Base-by-base conservation (phyloP, 64 coral and sea anemone species). In the Platygyra sinensis region DNA sequence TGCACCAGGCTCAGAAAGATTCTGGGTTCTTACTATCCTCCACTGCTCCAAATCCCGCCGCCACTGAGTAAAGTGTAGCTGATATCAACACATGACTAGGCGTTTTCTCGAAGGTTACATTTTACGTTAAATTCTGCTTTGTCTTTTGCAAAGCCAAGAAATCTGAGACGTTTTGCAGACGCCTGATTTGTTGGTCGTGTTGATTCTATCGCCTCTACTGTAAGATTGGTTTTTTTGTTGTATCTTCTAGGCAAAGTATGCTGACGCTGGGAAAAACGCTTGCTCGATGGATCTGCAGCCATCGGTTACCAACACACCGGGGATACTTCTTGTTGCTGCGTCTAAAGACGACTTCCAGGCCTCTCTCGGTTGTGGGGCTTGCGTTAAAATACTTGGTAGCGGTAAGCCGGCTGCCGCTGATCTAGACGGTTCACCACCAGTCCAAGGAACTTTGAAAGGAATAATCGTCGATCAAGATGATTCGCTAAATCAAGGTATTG, bases 331-430 rank as follows among this genome's bases (percentile, higher is more conserved):
- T 28, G 86, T 79, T 9, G 91, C 91, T 61, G 91, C 86, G 29
- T 86, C 83, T 0, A 33, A 29, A 16, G 60, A 69, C 30, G 75
- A 89, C 22, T 93, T 88, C 32, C 91, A 93, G 67, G 54, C 60
- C 11, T 93, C 91, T 12, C 86, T 93, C 20, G 91, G 91, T 27
- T 93, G 91, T 89, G 91, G 91, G 14, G 79, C 88, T 36, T 93
- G 91, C n/a, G 30, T 93, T 39, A 72, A 89, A 49, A 79, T 93
- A 9, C 49, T 28, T 19, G 86, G 91, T 31, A 88, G 83, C 22
- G 86, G 91, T 7, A 52, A 89, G 24, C 72, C 86, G 8, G 72
- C 86, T 60, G 74, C 74, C 18, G 72, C 86, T 14, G 86, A 77
- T 13, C 72, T 74, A 25, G 74, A 33, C 8, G 86, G 86, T 12